These are phyloP conservation scores for Helobdella robusta DNA, from an alignment of 2,888 invertebrate genomes.

Conservation along the genomic window DNA sequence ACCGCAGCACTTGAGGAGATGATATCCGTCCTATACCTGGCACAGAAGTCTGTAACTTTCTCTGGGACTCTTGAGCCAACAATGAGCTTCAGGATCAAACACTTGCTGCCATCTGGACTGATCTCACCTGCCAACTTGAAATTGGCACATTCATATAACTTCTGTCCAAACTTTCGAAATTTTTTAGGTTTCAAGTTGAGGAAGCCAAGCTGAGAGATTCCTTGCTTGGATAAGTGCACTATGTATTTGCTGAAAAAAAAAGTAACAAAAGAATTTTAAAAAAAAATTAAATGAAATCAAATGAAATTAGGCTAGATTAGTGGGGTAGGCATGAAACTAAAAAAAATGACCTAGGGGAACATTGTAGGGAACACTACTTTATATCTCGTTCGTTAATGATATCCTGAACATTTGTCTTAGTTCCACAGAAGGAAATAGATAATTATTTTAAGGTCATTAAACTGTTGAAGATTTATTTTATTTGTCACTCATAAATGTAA, in stretches of 20 bases:
- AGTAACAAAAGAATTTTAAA: neutral
- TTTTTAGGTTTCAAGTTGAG: slow-evolving; percentile 46
- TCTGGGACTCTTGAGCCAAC: neutral
- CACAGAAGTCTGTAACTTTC: neutral
- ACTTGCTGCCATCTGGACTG: slow-evolving; percentile 45
- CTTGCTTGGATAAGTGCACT: slow-evolving; percentile 45
- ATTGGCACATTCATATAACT: slow-evolving; percentile 44
- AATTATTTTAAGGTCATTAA: too few relatives aligned
- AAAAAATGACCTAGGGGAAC: too few relatives aligned
- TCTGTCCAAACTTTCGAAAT: slow-evolving; percentile 47
- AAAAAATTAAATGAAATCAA: too few relatives aligned
- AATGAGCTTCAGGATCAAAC: slow-evolving; percentile 41
- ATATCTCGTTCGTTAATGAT: too few relatives aligned
- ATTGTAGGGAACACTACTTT: too few relatives aligned
- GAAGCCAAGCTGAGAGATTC: slow-evolving; percentile 47
- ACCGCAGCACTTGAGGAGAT: neutral
- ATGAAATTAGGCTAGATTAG: too few relatives aligned
- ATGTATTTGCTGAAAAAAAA: slow-evolving; percentile 39
- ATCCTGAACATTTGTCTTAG: too few relatives aligned
- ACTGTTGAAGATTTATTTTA: too few relatives aligned
- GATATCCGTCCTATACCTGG: neutral
- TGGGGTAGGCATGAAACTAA: too few relatives aligned
- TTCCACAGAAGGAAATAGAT: too few relatives aligned
- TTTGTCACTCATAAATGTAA: too few relatives aligned
- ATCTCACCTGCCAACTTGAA: slow-evolving; percentile 45